phyloP scores from a whole-genome alignment of 2,888 invertebrate species.

The Philonicus albiceps region DNA sequence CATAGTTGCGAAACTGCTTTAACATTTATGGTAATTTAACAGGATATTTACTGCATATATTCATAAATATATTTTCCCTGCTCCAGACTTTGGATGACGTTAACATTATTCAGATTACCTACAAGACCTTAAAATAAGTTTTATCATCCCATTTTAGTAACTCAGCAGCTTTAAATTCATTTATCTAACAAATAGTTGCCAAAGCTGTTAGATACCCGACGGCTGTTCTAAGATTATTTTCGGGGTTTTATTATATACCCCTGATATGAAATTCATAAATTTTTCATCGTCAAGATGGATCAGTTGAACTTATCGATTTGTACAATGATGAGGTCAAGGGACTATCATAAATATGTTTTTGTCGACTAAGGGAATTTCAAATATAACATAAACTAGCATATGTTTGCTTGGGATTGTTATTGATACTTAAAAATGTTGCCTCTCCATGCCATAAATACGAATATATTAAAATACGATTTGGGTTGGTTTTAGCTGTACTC shows the following conservation, averaged over 20 bases:
- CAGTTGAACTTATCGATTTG: neutral
- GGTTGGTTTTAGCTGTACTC: too few species aligned
- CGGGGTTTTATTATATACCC: neutral
- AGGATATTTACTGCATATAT: constrained; percentile 26
- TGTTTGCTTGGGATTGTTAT: neutral
- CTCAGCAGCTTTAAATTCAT: constrained; percentile 16
- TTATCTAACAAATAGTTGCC: neutral
- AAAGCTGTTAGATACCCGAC: neutral
- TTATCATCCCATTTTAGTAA: neutral
- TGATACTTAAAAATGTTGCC: neutral
- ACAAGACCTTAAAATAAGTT: constrained; percentile 23
- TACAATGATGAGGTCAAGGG: neutral
- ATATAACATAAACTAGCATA: neutral
- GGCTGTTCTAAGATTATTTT: neutral
- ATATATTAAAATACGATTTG: neutral
- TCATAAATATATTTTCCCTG: neutral
- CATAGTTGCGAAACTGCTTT: neutral
- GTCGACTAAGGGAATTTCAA: neutral
- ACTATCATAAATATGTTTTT: neutral
- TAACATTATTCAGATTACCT: constrained; percentile 23
- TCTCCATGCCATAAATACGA: neutral
- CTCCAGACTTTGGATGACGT: neutral
- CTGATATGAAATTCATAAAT: neutral
- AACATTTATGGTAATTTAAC: constrained; percentile 27
- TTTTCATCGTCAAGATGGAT: neutral